Percentiles rank a stretch among this genome's conserved stretches.
Evolutionary conservation across 2,888 invertebrate genomes (phyloP).

Genomic region (Drosophila anomelani): DNA sequence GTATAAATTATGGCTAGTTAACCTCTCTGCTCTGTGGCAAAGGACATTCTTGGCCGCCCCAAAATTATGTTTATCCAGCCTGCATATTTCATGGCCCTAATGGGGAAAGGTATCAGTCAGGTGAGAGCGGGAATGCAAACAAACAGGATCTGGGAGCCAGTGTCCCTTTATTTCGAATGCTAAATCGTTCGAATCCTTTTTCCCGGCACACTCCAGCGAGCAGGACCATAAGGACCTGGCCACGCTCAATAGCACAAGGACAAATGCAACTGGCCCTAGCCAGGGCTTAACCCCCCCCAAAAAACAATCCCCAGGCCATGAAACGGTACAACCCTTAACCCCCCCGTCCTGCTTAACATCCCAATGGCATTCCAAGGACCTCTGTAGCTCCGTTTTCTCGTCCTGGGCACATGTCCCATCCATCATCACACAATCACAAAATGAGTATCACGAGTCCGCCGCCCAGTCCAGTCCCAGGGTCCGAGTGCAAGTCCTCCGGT

Average conservation of each 20-base stretch:
- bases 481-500: constrained; percentile 5
- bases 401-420: constrained; percentile 74
- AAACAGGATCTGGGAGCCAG: constrained; percentile 24
- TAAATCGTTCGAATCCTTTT: constrained; percentile 77
- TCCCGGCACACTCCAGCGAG: constrained; percentile 71
- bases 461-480: constrained; percentile 31
- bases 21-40: constrained; percentile 23
- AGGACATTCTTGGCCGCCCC: constrained; percentile 20
- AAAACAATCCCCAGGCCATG: background rate
- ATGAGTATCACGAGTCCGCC: constrained; percentile 73
- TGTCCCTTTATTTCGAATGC: constrained; percentile 71
- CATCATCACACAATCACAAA: constrained; percentile 82
- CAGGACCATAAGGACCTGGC: constrained; percentile 46
- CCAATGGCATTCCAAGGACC: constrained; percentile 50
- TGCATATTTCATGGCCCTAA: constrained; percentile 77
- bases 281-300: constrained; percentile 8
- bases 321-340: constrained; percentile 7
- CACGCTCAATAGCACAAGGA: constrained; percentile 64
- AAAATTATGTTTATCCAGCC: constrained; percentile 76
- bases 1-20: constrained; percentile 71
- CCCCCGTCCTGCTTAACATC: constrained; percentile 19
- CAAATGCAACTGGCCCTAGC: constrained; percentile 63
- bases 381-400: constrained; percentile 6
- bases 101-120: constrained; percentile 56
- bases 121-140: constrained; percentile 46